These are phyloP conservation scores for Pyrrhia umbra DNA, from an alignment of 2,888 invertebrate species.

Conservation along the genomic window DNA sequence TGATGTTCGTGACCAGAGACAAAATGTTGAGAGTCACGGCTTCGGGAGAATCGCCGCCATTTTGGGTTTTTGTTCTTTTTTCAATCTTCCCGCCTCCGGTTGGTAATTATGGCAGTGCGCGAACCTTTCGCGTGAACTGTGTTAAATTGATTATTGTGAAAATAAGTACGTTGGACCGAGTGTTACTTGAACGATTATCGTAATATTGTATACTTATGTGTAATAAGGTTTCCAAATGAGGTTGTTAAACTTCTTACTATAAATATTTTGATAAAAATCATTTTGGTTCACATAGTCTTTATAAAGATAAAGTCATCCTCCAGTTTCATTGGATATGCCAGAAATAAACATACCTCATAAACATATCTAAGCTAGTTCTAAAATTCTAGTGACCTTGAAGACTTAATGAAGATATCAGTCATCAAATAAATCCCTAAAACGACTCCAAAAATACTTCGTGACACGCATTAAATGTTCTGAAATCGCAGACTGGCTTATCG, in stretches of 20 bases:
- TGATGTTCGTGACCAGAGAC: slow-evolving; percentile 85
- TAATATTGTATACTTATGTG: slow-evolving; percentile 40
- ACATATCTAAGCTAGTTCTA: slow-evolving; percentile 15
- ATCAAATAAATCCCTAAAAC: slow-evolving; percentile 49
- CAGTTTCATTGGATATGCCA: neutral
- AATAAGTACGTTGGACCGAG: slow-evolving; percentile 47
- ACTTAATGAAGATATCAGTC: slow-evolving; percentile 71
- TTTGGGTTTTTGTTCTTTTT: slow-evolving; percentile 67
- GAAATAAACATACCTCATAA: slow-evolving; percentile 16
- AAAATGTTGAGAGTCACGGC: slow-evolving; percentile 76
- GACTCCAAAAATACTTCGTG: slow-evolving; percentile 46
- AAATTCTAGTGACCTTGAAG: slow-evolving; percentile 36
- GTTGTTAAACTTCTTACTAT: slow-evolving; percentile 42
- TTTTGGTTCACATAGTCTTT: slow-evolving; percentile 11
- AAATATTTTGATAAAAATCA: slow-evolving; percentile 13
- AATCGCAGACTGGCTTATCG: slow-evolving; percentile 71
- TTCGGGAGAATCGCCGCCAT: slow-evolving; percentile 71
- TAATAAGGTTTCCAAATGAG: slow-evolving; percentile 47
- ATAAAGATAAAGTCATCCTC: neutral
- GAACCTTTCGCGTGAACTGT: slow-evolving; percentile 62
- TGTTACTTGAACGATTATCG: slow-evolving; percentile 37
- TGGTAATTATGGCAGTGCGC: slow-evolving; percentile 66
- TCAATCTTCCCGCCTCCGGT: slow-evolving; percentile 66
- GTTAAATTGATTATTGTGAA: slow-evolving; percentile 61
- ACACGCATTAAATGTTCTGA: slow-evolving; percentile 57